These are phyloP conservation scores for Podarcis siculus DNA, from an alignment of 2,797 vertebrate species.

Conservation along the genomic window DNA sequence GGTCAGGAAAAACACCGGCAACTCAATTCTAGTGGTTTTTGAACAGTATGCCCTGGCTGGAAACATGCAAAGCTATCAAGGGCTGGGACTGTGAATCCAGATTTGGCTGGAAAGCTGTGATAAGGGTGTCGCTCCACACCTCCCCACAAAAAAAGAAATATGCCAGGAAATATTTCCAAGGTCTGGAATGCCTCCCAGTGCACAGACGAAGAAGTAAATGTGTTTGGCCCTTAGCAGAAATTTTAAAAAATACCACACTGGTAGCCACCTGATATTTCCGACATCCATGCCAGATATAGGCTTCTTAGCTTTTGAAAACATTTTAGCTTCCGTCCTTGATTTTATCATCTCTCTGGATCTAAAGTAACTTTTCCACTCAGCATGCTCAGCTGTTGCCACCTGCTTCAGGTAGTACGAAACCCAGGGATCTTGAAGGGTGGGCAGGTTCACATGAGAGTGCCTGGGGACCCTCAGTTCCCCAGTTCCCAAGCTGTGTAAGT, in stretches of 20 bases:
- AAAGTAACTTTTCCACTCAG: background rate
- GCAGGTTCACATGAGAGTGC: too few relatives aligned
- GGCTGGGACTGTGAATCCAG: background rate
- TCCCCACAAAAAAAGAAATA: background rate
- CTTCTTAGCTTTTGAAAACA: background rate
- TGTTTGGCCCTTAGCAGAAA: background rate
- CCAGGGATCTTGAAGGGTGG: too few relatives aligned
- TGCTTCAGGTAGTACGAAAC: too few relatives aligned
- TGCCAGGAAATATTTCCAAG: background rate
- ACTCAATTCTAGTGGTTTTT: background rate
- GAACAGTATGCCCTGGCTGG: background rate
- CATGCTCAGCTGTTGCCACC: too few relatives aligned
- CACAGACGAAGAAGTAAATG: background rate
- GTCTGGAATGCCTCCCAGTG: background rate
- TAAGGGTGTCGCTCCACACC: background rate
- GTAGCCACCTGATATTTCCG: background rate
- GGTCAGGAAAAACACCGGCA: background rate
- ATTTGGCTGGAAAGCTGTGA: background rate
- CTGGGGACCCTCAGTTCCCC: too few relatives aligned
- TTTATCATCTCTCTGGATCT: background rate
- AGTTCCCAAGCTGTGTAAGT: too few relatives aligned
- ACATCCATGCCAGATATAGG: background rate
- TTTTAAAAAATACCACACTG: too few relatives aligned
- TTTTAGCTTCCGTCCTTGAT: background rate
- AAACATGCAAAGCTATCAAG: background rate